Conservation (phyloP, 2,797 vertebrate species). For the Poeciliopsis paucimaculata region DNA sequence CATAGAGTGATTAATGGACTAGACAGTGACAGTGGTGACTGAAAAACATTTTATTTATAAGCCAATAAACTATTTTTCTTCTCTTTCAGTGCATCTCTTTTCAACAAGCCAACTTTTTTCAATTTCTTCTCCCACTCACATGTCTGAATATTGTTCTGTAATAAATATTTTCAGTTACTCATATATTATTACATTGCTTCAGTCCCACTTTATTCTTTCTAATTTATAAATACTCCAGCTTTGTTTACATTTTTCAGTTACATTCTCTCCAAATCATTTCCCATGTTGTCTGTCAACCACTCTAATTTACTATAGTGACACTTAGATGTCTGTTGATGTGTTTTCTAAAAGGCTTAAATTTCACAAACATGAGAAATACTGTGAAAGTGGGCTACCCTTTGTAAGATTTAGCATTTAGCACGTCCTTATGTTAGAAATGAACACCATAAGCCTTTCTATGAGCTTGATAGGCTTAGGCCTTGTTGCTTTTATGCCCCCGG, state of each 20-base stretch:
- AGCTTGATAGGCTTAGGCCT: constrained; percentile 12
- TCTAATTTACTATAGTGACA: constrained; percentile 14
- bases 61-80: constrained; percentile 20
- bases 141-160: neutral
- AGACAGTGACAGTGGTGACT: constrained; percentile 46
- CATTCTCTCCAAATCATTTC: neutral
- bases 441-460: constrained; percentile 11
- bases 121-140: neutral
- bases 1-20: constrained; percentile 31
- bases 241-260: neutral
- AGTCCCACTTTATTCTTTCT: neutral
- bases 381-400: constrained; percentile 8
- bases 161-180: neutral
- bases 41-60: constrained; percentile 31
- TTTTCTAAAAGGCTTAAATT: constrained; percentile 22
- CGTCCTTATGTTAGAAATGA: constrained; percentile 19
- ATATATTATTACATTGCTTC: neutral
- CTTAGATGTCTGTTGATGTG: constrained; percentile 9
- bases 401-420: constrained; percentile 12
- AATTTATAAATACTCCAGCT: neutral
- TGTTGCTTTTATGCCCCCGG: constrained; percentile 3
- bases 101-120: constrained; percentile 1
- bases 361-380: constrained; percentile 23
- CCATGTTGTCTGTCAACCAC: constrained; percentile 4
- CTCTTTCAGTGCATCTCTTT: neutral